phyloP scores from a whole-genome alignment of 2,888 invertebrate species.

The Brachyptera risi region DNA sequence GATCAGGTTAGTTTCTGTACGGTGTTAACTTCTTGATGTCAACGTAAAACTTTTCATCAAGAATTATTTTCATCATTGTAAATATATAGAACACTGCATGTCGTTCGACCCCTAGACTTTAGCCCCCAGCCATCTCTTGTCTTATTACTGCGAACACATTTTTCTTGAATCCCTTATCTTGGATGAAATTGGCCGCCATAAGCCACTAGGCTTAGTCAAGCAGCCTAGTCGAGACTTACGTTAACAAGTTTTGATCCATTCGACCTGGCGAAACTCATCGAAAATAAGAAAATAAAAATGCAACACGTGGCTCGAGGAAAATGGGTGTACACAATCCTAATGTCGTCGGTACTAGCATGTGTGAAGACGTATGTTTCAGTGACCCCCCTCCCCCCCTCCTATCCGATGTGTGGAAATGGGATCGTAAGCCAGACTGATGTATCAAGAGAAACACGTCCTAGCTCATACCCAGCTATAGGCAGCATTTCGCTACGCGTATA shows the following conservation, averaged over 20 bases:
- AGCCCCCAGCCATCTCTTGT: background rate
- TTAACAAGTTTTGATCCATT: slow-evolving; percentile 11
- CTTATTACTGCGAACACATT: background rate
- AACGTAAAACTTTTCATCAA: no score
- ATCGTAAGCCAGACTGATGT: slow-evolving; percentile 16
- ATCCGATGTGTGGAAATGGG: slow-evolving; percentile 2
- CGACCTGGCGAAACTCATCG: background rate
- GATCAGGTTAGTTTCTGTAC: no score
- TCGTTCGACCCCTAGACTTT: background rate
- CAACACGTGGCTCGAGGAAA: slow-evolving; percentile 5
- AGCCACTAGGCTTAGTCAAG: background rate
- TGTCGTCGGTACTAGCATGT: no score
- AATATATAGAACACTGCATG: no score
- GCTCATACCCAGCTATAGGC: background rate
- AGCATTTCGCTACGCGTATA: background rate
- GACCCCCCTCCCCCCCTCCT: no score
- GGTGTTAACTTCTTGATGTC: no score
- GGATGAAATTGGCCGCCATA: background rate
- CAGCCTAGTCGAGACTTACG: background rate
- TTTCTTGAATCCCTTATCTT: background rate
- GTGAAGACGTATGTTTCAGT: no score
- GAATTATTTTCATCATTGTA: no score
- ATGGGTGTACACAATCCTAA: background rate
- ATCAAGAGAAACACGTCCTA: background rate
- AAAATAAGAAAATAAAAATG: slow-evolving; percentile 1